These are phyloP conservation scores for Gryon sp. DNA, from an alignment of 1,140 invertebrate species.

Conservation along the genomic window DNA sequence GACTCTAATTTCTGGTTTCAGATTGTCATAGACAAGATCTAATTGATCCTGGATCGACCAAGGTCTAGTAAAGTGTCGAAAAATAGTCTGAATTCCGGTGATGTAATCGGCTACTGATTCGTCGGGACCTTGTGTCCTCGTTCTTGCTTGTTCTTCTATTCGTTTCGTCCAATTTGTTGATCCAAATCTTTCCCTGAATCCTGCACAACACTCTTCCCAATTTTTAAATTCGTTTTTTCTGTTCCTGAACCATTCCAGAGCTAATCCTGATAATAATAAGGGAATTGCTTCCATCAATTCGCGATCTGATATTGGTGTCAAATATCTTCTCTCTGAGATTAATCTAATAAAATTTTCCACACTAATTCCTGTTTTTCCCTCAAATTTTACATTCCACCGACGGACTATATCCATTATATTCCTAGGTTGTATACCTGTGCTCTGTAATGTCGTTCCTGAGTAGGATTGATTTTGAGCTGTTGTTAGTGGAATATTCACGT, in stretches of 20 bases:
- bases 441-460: too few relatives aligned
- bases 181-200: conserved; percentile 8
- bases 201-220: neutral
- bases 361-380: neutral
- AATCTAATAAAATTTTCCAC: neutral
- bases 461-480: too few relatives aligned
- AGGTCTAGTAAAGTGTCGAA: conserved; percentile 2
- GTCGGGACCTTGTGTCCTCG: conserved; percentile 7
- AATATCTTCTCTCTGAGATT: neutral
- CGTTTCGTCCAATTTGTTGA: neutral
- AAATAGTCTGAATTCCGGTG: neutral
- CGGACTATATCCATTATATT: neutral
- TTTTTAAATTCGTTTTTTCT: neutral
- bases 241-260: conserved; percentile 7
- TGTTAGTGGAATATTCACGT: too few relatives aligned
- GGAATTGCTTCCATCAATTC: conserved; percentile 1
- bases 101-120: conserved; percentile 5
- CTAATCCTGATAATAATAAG: conserved; percentile 1
- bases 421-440: too few relatives aligned
- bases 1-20: conserved; percentile 6
- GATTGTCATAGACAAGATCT: conserved; percentile 12
- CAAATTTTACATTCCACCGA: conserved; percentile 5
- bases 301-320: conserved; percentile 2
- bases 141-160: conserved; percentile 6
- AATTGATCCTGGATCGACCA: conserved; percentile 6